Conservation (phyloP, 2,797 vertebrate species). For the Chiloscyllium punctatum region DNA sequence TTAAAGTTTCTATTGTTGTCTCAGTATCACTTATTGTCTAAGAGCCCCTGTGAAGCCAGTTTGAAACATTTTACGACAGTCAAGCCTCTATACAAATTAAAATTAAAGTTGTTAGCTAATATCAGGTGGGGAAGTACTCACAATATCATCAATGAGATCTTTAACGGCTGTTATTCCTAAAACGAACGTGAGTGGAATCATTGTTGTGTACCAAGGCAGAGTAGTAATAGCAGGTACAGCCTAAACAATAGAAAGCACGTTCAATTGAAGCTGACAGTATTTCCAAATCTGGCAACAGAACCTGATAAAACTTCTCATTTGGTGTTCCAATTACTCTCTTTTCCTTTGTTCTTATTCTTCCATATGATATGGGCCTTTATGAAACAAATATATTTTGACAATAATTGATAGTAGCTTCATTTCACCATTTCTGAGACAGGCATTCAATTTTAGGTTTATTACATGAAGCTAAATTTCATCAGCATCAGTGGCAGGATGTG, state of each 20-base stretch:
- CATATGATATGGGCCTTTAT: too few relatives aligned
- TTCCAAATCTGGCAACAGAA: background rate
- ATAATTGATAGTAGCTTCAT: too few relatives aligned
- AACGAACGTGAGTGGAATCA: slow-evolving; percentile 67
- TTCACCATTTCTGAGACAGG: too few relatives aligned
- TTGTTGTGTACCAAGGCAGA: slow-evolving; percentile 78
- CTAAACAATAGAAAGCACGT: slow-evolving; percentile 48
- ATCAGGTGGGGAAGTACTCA: slow-evolving; percentile 53
- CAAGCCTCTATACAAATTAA: background rate
- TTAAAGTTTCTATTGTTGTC: background rate
- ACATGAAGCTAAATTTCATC: too few relatives aligned
- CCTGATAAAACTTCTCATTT: background rate
- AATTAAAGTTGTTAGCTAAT: background rate
- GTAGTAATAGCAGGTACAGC: slow-evolving; percentile 74
- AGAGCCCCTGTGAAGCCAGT: too few relatives aligned
- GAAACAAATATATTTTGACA: too few relatives aligned
- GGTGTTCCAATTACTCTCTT: background rate
- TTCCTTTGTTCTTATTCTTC: background rate
- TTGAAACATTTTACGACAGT: background rate
- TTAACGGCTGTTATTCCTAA: slow-evolving; percentile 68
- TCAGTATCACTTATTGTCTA: background rate
- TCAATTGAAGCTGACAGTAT: background rate
- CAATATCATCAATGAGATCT: slow-evolving; percentile 76
- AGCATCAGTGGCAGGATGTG: too few relatives aligned
- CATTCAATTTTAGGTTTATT: too few relatives aligned